phyloP scores from a whole-genome alignment of 37 sponge, comb jelly and placozoan species.

The Cladorhizidae sp. region DNA sequence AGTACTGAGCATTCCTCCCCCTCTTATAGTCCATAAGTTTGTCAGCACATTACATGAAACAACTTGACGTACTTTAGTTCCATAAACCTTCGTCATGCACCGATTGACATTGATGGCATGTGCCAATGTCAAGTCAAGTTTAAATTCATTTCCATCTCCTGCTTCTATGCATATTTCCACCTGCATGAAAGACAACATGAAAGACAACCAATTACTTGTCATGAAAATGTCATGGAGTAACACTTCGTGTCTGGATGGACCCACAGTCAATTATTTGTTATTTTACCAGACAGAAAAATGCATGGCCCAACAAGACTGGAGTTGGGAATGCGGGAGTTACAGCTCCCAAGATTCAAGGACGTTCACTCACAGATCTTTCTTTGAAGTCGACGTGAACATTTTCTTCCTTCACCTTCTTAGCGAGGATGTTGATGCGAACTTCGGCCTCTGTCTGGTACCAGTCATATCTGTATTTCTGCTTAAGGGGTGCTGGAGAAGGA shows the following conservation, averaged over 20 bases:
- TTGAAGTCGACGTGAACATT: constrained; percentile 44
- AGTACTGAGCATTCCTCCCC: too few relatives aligned
- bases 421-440: constrained; percentile 47
- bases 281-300: too few relatives aligned
- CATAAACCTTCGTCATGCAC: constrained; percentile 39
- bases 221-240: background rate
- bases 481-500: too few relatives aligned
- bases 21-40: too few relatives aligned
- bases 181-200: background rate
- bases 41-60: too few relatives aligned
- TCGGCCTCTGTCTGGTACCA: constrained; percentile 71
- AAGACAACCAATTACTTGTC: too few relatives aligned
- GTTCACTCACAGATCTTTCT: constrained; percentile 32
- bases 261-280: background rate
- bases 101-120: constrained; percentile 19
- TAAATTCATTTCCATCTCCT: constrained; percentile 7
- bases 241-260: background rate
- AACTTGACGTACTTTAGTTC: constrained; percentile 62
- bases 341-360: too few relatives aligned
- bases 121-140: constrained; percentile 28
- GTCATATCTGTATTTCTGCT: constrained; percentile 41
- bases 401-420: constrained; percentile 48
- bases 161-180: constrained; percentile 8
- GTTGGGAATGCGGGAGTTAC: too few relatives aligned
- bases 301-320: too few relatives aligned